Conservation (phyloP, 2,797 vertebrate genomes). For the Cercopithecus petaurista region DNA sequence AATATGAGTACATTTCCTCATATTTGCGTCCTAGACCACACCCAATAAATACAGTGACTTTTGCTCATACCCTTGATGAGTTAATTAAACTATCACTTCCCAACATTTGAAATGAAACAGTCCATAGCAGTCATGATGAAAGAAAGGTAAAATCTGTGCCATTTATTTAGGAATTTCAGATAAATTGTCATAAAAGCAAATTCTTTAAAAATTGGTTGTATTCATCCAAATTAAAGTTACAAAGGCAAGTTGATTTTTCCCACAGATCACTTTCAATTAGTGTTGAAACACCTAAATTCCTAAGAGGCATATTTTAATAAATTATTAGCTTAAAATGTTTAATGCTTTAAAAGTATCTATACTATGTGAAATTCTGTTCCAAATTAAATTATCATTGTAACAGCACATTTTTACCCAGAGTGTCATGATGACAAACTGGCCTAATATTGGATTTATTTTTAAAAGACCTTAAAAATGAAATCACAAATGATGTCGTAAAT, state of each 20-base stretch:
- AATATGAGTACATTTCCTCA: neutral
- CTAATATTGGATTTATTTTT: neutral
- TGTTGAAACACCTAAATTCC: conserved; percentile 2
- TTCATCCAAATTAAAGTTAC: neutral
- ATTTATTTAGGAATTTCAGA: neutral
- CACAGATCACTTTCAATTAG: neutral
- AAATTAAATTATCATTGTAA: neutral
- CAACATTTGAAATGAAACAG: neutral
- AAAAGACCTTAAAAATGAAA: conserved; percentile 41
- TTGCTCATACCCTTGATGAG: neutral
- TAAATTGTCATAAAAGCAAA: neutral
- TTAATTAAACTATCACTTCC: neutral
- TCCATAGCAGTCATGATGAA: neutral
- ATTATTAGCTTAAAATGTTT: conserved; percentile 15
- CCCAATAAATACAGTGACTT: neutral
- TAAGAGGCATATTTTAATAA: neutral
- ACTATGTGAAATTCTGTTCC: neutral
- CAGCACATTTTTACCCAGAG: neutral
- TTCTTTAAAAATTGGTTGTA: conserved; percentile 17
- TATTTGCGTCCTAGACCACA: neutral
- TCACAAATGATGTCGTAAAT: neutral
- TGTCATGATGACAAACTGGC: neutral
- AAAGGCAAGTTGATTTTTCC: neutral
- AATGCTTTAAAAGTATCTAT: conserved; percentile 18
- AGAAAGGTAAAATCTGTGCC: neutral